Conservation (phyloP, 1,140 invertebrate genomes). For the Rhopalosiphum padi region DNA sequence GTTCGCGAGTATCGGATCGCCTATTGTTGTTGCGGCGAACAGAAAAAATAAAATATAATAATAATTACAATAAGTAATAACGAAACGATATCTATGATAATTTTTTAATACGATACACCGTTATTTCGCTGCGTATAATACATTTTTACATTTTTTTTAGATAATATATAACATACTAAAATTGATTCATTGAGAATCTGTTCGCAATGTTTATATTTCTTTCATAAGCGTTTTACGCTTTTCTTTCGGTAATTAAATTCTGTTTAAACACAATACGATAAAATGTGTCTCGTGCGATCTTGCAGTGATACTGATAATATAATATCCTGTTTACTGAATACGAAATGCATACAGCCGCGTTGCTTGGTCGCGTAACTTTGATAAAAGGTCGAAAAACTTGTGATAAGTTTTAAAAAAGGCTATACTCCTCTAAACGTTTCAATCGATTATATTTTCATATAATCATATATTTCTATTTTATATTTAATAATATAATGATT, state of each 20-base stretch:
- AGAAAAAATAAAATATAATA: conserved; percentile 25
- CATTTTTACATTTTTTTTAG: neutral
- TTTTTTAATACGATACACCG: conserved; percentile 5
- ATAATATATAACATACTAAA: neutral
- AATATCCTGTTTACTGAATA: too few relatives aligned
- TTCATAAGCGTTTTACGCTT: neutral
- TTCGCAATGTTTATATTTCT: neutral
- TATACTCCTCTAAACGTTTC: too few relatives aligned
- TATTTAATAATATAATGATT: neutral
- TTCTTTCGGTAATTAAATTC: neutral
- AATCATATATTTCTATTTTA: neutral
- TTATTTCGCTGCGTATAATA: neutral
- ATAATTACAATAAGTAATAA: conserved; percentile 30
- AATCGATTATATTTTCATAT: too few relatives aligned
- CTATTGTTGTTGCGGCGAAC: conserved; percentile 8
- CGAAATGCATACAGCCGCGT: too few relatives aligned
- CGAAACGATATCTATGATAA: conserved; percentile 20
- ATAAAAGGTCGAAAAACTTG: too few relatives aligned
- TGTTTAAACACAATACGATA: neutral
- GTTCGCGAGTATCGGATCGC: conserved; percentile 41
- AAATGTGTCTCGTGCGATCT: neutral
- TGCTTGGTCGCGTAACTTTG: too few relatives aligned
- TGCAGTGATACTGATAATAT: neutral
- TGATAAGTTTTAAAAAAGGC: too few relatives aligned
- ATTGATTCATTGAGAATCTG: neutral